These are phyloP conservation scores for Frankliniella fusca DNA, from an alignment of 2,888 invertebrate genomes.

Conservation along the genomic window DNA sequence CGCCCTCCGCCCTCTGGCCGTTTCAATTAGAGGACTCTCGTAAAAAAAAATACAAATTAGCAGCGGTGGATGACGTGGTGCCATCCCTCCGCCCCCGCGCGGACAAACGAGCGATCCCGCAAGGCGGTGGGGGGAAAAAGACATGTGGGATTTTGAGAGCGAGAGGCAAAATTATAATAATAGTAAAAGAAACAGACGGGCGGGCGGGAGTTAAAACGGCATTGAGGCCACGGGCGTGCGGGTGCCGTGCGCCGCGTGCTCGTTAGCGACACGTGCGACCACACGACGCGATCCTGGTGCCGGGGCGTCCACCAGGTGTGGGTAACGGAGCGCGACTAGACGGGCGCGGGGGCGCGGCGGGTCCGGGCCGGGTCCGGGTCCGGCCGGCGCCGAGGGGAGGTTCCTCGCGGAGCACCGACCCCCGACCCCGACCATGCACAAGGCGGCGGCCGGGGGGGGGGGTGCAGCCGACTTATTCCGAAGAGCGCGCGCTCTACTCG, in stretches of 20 bases:
- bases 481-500: too few species aligned
- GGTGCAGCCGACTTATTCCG: too few species aligned
- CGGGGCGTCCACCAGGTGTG: background rate
- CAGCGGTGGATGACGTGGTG: background rate
- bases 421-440: constrained; percentile 11
- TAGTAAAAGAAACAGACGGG: too few species aligned
- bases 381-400: background rate
- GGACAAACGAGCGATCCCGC: background rate
- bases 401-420: background rate
- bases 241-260: too few species aligned
- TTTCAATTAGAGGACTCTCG: background rate
- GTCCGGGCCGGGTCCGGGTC: too few species aligned
- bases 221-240: too few species aligned
- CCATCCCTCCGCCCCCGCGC: background rate
- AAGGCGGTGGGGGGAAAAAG: too few species aligned
- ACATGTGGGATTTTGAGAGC: too few species aligned
- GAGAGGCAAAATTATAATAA: too few species aligned
- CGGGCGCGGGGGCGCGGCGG: background rate
- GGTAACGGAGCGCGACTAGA: background rate
- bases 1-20: background rate
- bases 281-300: background rate
- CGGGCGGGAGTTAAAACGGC: too few species aligned
- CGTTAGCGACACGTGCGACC: too few species aligned
- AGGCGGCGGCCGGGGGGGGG: background rate
- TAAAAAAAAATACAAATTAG: background rate